phyloP scores from a whole-genome alignment of 2,113 vertebrate genomes.

The Oncorhynchus nerka region DNA sequence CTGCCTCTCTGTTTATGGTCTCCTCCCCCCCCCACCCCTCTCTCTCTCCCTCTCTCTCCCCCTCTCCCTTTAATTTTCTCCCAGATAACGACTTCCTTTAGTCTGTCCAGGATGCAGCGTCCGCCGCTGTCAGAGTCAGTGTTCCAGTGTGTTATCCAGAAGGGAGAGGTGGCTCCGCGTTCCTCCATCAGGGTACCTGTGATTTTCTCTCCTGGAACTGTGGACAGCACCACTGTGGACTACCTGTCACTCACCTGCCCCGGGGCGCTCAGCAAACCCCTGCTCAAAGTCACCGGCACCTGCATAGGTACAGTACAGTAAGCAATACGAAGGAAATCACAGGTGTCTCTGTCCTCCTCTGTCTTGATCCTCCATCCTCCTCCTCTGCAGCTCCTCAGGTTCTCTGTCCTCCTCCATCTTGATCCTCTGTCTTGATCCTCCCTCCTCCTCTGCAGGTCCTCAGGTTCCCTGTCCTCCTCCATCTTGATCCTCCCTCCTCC shows the following conservation, averaged over 20 bases:
- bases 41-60: neutral
- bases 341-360: no score
- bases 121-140: constrained; percentile 55
- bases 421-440: no score
- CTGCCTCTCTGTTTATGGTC: neutral
- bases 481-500: no score
- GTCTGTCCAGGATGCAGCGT: constrained; percentile 63
- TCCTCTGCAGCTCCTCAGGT: no score
- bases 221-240: constrained; percentile 76
- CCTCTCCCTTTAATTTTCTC: neutral
- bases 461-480: no score
- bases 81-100: constrained; percentile 83
- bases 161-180: constrained; percentile 69
- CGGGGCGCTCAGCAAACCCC: constrained; percentile 68
- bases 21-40: neutral
- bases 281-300: constrained; percentile 81
- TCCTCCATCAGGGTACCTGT: constrained; percentile 65
- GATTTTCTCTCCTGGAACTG: constrained; percentile 76
- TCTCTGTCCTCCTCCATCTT: no score
- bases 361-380: neutral
- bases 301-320: constrained; percentile 78
- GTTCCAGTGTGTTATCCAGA: constrained; percentile 74
- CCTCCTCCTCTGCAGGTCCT: no score
- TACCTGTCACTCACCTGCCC: constrained; percentile 78
- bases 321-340: neutral